Conservation (phyloP, 2,113 vertebrate species). For the Phylloscopus trochiloides region DNA sequence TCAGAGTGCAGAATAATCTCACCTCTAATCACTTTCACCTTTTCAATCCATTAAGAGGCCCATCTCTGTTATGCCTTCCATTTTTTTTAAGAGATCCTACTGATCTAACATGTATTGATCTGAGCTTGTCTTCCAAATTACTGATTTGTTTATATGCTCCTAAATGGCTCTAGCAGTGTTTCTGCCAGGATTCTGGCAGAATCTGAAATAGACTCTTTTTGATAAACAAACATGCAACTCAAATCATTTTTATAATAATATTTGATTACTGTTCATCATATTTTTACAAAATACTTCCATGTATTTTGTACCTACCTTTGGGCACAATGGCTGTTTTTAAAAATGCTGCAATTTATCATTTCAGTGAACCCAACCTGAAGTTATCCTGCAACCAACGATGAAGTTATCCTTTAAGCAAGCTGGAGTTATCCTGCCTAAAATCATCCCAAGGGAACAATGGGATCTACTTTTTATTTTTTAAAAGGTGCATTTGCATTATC, state of each 20-base stretch:
- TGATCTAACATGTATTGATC: constrained; percentile 32
- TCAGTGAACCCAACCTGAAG: not conserved
- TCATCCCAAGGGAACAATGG: not conserved
- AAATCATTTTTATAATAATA: not conserved
- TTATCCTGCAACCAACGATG: too few species aligned
- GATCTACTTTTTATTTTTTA: not conserved
- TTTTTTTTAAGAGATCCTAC: not conserved
- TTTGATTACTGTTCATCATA: not conserved
- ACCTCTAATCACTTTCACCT: not conserved
- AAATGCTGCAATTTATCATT: not conserved
- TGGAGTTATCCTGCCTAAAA: not conserved
- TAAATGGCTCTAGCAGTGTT: not conserved
- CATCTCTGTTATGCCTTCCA: not conserved
- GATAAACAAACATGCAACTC: not conserved
- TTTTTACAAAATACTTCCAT: not conserved
- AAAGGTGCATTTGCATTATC: not conserved
- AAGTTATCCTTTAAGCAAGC: not conserved
- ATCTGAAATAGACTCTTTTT: not conserved
- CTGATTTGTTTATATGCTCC: constrained; percentile 1
- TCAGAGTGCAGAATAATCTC: not conserved
- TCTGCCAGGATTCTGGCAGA: not conserved
- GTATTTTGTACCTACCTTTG: not conserved
- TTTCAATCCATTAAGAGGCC: not conserved
- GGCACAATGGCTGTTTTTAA: not conserved
- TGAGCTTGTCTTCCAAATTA: constrained; percentile 4